Evolutionary conservation across 2,888 invertebrate species (phyloP), one percentile per base, ranked within the genome.

Genomic region (Aspidapion aeneum): DNA sequence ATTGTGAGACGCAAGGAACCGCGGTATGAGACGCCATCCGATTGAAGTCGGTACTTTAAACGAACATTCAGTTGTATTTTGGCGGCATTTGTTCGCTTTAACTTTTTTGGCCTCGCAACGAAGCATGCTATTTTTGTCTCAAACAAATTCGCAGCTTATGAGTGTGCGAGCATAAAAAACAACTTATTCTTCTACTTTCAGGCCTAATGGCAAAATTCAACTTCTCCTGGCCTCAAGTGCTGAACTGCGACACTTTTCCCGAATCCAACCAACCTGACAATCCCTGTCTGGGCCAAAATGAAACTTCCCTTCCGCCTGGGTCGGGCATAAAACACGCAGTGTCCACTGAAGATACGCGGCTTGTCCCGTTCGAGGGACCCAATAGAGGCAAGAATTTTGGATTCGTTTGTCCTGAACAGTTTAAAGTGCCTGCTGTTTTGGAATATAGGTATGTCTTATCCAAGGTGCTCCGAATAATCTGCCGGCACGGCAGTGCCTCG

Each of bases 241-340:
- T 98, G 66, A 91, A 95, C 71, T 98, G 98, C 77, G 86, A 89
- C 9, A 89, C 88, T 75, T 93, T 94, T 75, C 97, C 97, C 0
- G 87, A 88, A 51, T 85, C 87, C 21, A 86, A 86, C 58, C 83
- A 85, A 1, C 85, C 86, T 65, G 85, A 85, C 17, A 73, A 74
- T 21, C 81, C 94, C 65, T 95, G 94, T 78, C 91, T 94, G 18
- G 91, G 90, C 12, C 88, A 90, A 75, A 91, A 92, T 74, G 89
- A 88, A 71, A 85, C 84, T 0, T 84, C 87, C 49, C 84, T 86
- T 70, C 80, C 87, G 61, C 83, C 83, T 62, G 84, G 81, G 16
- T 69, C 74, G 51, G 78, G 78, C 57, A 35, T 12, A 3, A 64
- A 62, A 58, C 60, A 62, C 20, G 62, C 61, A 58, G 56, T 60